Base-by-base conservation (phyloP, 2,113 vertebrate species). In the Gopherus evgoodei region DNA sequence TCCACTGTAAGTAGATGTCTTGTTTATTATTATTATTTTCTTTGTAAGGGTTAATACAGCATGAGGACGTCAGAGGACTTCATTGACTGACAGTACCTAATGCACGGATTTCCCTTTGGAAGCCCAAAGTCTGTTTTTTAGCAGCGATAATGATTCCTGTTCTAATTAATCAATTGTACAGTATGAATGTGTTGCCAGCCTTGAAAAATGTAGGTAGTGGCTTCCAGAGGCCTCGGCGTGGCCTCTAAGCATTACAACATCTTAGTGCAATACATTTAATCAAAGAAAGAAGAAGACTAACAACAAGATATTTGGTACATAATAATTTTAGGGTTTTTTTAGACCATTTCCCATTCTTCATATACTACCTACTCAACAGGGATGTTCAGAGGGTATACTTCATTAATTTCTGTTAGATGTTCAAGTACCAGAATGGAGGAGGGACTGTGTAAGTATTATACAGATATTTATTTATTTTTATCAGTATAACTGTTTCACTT, bases 301-400 rank as follows among this genome's bases (percentile, higher is more conserved):
- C 72, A 24, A 11, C 17, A 62, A 38, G 19, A 0, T 5, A 4
- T 1, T 0, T 12, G 35, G 17, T n/a, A 38, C 10, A 0, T 0
- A 6, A 1, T 2, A 22, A 5, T 22, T 12, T 62, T 31, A 27
- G 27, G 11, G 27, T 14, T 52, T 17, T 65, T 86, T 13, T 44
- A 50, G 25, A 6, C 44, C 13, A 0, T 29, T 22, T 29, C 52
- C 65, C 17, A 3, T 69, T 76, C 44, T 4, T 59, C 47, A 29
- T 44, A 24, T 75, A 44, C 11, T 75, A 24, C 62, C 72, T 25
- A 12, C 72, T 42, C 42, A 44, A 27, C 22, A 25, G 42, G 42
- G 22, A 44, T 47, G 24, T 13, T 44, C 75, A 25, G 6, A 44
- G 11, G 42, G 25, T 76, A 44, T 13, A 76, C 47, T 69, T 76